Base-by-base conservation (phyloP, 2,113 vertebrate genomes). In the Leucosticte australis region DNA sequence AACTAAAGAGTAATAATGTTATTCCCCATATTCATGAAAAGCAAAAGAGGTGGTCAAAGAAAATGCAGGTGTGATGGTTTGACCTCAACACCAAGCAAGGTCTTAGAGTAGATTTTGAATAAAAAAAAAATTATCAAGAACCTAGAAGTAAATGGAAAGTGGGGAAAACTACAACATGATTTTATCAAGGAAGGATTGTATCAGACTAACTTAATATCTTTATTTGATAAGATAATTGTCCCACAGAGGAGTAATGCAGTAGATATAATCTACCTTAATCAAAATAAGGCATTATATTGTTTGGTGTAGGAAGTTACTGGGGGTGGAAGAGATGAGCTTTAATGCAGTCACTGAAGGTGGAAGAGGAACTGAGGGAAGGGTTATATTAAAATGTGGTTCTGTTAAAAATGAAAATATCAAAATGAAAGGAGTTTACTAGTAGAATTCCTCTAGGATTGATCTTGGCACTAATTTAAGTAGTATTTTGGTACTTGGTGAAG, bases 151-250 rank as follows among this genome's bases (percentile, higher is more conserved):
- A 92, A 92, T 78, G 76, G 86, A 70, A 80, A 96, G 59, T 35
- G 33, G 86, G 69, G 64, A 92, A 90, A 94, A 78, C 27, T 67
- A 63, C 53, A 83, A 49, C 30, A 70, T 70, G 60, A n/a, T 89
- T 93, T 90, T 93, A 94, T 92, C 94, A 92, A 92, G 83, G 80
- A 68, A 41, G 83, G 94, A 96, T 92, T 59, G 49, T 91, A 96
- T 96, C 94, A 91, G 52, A 47, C 64, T 93, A 93, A 96, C 83
- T 94, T 92, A 94, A 84, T 96, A 69, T 93, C 88, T 77, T 65
- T 50, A 60, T 64, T 93, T 89, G 92, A 97, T 96, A 96, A 97
- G 95, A 35, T 91, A 94, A 94, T 92, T 93, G 73, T 93, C 83
- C 69, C 55, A 89, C 80, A 81, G 76, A 94, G 78, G 86, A 92